A percentile compares a stretch with the other conserved stretches of the same genome.
These are phyloP conservation scores for Sternarchorhynchus goeldii DNA, from an alignment of 2,797 vertebrate genomes.

Conservation along the genomic window DNA sequence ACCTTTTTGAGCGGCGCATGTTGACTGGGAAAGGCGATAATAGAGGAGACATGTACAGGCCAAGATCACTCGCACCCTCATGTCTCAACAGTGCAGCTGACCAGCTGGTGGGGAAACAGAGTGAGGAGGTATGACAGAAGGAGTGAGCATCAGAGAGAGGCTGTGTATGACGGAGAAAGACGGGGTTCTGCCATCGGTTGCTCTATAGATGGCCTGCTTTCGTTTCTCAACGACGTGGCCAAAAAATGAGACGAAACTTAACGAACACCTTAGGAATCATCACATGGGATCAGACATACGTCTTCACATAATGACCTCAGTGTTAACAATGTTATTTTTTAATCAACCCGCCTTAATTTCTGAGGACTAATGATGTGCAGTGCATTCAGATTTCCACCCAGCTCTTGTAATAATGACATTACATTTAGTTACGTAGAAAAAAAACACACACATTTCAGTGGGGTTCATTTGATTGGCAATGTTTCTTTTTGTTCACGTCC, in stretches of 20 bases:
- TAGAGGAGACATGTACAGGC: constrained; percentile 51
- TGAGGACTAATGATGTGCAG: not conserved
- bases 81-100: constrained; percentile 53
- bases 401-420: not conserved
- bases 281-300: not conserved
- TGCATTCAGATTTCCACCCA: not conserved
- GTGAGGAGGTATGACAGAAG: constrained; percentile 38
- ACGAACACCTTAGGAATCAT: constrained; percentile 15
- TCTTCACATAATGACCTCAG: not conserved
- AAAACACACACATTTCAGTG: constrained; percentile 49
- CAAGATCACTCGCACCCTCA: constrained; percentile 58
- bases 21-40: constrained; percentile 50
- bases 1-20: constrained; percentile 51
- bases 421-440: constrained; percentile 16
- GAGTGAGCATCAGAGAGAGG: constrained; percentile 17
- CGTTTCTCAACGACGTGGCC: constrained; percentile 1
- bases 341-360: not conserved
- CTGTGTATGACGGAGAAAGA: constrained; percentile 23
- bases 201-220: constrained; percentile 14
- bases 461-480: constrained; percentile 61
- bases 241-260: not conserved
- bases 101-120: constrained; percentile 51
- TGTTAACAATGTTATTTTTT: not conserved
- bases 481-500: constrained; percentile 49
- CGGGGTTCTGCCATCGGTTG: constrained; percentile 21